Evolutionary conservation across 2,113 vertebrate species (phyloP), one percentile per base, ranked within the genome.

Genomic region (Periophthalmus modestus): DNA sequence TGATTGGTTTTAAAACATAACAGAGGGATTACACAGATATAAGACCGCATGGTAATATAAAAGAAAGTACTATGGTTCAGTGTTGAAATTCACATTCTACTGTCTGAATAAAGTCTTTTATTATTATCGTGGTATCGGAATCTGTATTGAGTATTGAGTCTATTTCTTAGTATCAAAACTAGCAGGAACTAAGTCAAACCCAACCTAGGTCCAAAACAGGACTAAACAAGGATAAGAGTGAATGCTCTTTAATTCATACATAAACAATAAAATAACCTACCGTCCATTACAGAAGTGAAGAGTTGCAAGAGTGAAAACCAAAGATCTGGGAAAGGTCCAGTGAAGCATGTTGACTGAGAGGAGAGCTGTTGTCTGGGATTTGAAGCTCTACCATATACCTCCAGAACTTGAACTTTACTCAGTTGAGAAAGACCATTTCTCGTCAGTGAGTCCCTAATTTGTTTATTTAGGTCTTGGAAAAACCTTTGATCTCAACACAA

Each of bases 251-350:
- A 43, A 10, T 11, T 5, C 1, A 15, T 15, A 59, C 21, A 11
- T 57, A 59, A 59, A 59, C 3, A 28, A 62, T 7, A 62, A n/a
- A 65, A 65, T 18, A 43, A 18, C 62, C 43, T 43, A 65, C 62
- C 39, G 34, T 65, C 33, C 34, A 13, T n/a, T 34, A 34, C 33
- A 39, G 62, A 34, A 18, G 7, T 34, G 39, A 10, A 65, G 16
- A 36, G 19, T 19, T 12, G 18, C 9, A 9, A 63, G 16, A 19
- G 33, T 36, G 18, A 63, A 18, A 63, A 19, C 7, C 61, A 34
- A 63, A 36, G 36, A 34, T 16, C 61, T 63, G 61, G 61, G 28
- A 36, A 63, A 63, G 16, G 61, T 63, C 61, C 61, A 34, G 7
- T 19, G 33, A 34, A 9, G 7, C 61, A 63, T 63, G 16, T 36